Percentiles rank a stretch among this genome's conserved stretches.
Evolutionary conservation across 2,113 vertebrate species (phyloP).

Genomic region (Noturus placidus): DNA sequence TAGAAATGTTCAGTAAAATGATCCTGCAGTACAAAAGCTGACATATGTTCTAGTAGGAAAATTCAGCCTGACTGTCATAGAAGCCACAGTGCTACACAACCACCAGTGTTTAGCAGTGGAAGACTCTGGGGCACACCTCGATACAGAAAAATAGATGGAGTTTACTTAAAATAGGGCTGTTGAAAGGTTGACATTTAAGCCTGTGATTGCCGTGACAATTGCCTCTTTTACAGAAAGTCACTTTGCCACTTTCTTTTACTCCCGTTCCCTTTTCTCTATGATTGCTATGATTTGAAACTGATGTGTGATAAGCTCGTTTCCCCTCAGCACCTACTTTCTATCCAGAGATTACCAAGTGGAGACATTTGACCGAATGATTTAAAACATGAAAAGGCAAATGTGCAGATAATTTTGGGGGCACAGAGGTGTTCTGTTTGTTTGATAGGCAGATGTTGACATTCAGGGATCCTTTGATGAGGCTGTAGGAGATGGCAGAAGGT

Average conservation of each 20-base stretch:
- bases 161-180: slow-evolving; percentile 36
- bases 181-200: slow-evolving; percentile 50
- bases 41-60: not conserved
- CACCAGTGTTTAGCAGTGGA: not conserved
- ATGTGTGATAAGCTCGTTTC: slow-evolving; percentile 46
- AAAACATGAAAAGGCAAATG: slow-evolving; percentile 32
- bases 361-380: slow-evolving; percentile 33
- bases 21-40: not conserved
- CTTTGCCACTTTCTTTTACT: slow-evolving; percentile 34
- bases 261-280: slow-evolving; percentile 39
- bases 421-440: slow-evolving; percentile 39
- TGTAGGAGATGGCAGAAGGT: slow-evolving; percentile 32
- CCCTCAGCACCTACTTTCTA: slow-evolving; percentile 27
- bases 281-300: slow-evolving; percentile 41
- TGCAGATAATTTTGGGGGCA: slow-evolving; percentile 36
- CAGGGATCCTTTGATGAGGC: slow-evolving; percentile 33
- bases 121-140: not conserved
- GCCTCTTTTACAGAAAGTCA: slow-evolving; percentile 35
- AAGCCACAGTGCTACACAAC: not conserved
- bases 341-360: slow-evolving; percentile 42
- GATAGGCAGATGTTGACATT: slow-evolving; percentile 46
- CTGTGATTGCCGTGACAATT: slow-evolving; percentile 35
- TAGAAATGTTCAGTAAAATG: not conserved
- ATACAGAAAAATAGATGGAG: slow-evolving; percentile 13
- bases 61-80: not conserved